These are phyloP conservation scores for Peromyscus attwateri DNA, from an alignment of 2,797 vertebrate species.

Conservation along the genomic window DNA sequence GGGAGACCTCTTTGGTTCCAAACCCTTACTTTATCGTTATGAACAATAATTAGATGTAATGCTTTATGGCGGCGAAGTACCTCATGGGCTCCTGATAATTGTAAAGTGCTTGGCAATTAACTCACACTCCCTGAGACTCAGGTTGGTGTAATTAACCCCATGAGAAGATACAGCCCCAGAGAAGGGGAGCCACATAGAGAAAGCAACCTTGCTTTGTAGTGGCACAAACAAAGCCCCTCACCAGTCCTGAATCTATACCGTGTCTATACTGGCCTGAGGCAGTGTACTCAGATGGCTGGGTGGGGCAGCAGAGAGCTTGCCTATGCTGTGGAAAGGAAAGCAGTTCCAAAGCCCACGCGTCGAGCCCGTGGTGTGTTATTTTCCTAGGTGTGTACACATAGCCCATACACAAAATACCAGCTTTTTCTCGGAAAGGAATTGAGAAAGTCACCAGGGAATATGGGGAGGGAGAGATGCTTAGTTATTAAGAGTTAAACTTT, in stretches of 20 bases:
- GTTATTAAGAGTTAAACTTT: not conserved
- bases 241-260: not conserved
- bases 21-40: slow-evolving; percentile 76
- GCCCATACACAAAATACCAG: not conserved
- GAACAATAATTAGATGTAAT: slow-evolving; percentile 79
- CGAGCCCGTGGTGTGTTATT: not conserved
- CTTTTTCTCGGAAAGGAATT: not conserved
- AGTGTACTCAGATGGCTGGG: not conserved
- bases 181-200: slow-evolving; percentile 6
- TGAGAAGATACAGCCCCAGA: slow-evolving; percentile 49
- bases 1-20: slow-evolving; percentile 64
- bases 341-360: not conserved
- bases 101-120: slow-evolving; percentile 77
- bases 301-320: rapidly evolving
- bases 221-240: slow-evolving; percentile 24
- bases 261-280: not conserved
- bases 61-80: slow-evolving; percentile 55
- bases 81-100: slow-evolving; percentile 67
- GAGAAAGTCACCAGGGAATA: not conserved
- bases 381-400: not conserved
- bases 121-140: slow-evolving; percentile 61
- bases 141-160: slow-evolving; percentile 78
- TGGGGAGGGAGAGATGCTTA: not conserved
- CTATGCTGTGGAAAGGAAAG: not conserved
- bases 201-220: not conserved